Evolutionary conservation across 2,113 vertebrate genomes (phyloP).

Genomic region (Rhinoderma darwinii): DNA sequence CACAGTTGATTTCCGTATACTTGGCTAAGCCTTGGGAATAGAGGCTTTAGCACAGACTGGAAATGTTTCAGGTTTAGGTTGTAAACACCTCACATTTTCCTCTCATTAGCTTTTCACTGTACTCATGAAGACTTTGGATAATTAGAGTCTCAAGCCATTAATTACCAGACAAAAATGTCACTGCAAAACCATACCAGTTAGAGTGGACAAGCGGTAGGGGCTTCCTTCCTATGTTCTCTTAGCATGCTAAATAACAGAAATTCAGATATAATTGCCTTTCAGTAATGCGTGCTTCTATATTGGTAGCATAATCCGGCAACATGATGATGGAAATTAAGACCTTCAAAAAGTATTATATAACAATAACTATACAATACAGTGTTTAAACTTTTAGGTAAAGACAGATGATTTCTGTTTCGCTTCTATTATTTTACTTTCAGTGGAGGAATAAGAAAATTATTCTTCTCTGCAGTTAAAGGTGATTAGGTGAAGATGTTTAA

Average conservation of each 20-base stretch:
- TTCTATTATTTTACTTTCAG: not conserved
- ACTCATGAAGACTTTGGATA: slow-evolving; percentile 49
- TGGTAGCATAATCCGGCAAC: not conserved
- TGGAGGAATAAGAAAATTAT: not conserved
- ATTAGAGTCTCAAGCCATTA: slow-evolving; percentile 54
- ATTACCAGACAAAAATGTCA: slow-evolving; percentile 57
- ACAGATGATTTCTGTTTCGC: not conserved
- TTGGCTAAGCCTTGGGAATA: slow-evolving; percentile 40
- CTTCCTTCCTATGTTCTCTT: slow-evolving; percentile 6
- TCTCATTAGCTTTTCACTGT: slow-evolving; percentile 46
- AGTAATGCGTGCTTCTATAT: not conserved
- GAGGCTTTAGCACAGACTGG: slow-evolving; percentile 13
- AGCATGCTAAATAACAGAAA: not conserved
- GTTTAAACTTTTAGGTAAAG: not conserved
- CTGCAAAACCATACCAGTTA: not conserved
- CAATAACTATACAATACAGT: not conserved
- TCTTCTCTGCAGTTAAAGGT: not conserved
- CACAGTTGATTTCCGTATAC: not conserved
- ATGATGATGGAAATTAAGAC: not conserved
- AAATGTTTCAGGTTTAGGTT: slow-evolving; percentile 44
- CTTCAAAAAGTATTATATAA: not conserved
- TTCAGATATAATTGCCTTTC: slow-evolving; percentile 22
- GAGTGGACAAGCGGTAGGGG: not conserved
- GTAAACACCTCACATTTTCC: slow-evolving; percentile 57
- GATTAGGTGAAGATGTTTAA: not conserved